phyloP scores from a whole-genome alignment of 2,797 vertebrate genomes.

The Muraenolepis orangiensis region DNA sequence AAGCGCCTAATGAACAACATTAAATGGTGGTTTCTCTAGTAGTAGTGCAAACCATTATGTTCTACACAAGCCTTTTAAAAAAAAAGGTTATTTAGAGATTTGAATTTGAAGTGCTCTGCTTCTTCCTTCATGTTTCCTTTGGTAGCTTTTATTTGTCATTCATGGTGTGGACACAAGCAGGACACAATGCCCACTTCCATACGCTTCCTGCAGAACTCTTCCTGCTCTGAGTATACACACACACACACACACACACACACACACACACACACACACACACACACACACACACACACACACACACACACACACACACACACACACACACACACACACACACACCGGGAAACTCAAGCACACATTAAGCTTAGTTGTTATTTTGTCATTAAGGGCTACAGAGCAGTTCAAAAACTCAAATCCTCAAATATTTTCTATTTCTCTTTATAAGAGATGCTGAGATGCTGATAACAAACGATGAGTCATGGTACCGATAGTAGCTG shows the following conservation, averaged over 20 bases:
- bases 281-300: slow-evolving; percentile 11
- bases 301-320: slow-evolving; percentile 18
- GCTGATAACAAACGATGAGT: background rate
- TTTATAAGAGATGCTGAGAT: background rate
- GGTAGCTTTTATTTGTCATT: slow-evolving; percentile 26
- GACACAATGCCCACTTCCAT: slow-evolving; percentile 44
- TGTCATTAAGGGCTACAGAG: background rate
- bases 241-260: slow-evolving; percentile 8
- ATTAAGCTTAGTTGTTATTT: slow-evolving; percentile 9
- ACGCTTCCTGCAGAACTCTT: slow-evolving; percentile 31
- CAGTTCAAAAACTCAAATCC: background rate
- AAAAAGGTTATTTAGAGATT: background rate
- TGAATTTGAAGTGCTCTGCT: background rate
- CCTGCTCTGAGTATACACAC: slow-evolving; percentile 5
- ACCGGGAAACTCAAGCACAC: slow-evolving; percentile 19
- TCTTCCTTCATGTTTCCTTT: slow-evolving; percentile 22
- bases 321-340: slow-evolving; percentile 13
- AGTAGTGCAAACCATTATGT: background rate
- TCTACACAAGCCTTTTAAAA: background rate
- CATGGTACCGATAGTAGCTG: background rate
- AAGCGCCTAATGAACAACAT: background rate
- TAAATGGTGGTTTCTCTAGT: too few species aligned
- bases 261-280: slow-evolving; percentile 9
- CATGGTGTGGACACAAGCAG: slow-evolving; percentile 31
- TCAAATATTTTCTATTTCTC: background rate